Base-by-base conservation (phyloP, 2,113 vertebrate genomes). In the Orientallactaga bullata region DNA sequence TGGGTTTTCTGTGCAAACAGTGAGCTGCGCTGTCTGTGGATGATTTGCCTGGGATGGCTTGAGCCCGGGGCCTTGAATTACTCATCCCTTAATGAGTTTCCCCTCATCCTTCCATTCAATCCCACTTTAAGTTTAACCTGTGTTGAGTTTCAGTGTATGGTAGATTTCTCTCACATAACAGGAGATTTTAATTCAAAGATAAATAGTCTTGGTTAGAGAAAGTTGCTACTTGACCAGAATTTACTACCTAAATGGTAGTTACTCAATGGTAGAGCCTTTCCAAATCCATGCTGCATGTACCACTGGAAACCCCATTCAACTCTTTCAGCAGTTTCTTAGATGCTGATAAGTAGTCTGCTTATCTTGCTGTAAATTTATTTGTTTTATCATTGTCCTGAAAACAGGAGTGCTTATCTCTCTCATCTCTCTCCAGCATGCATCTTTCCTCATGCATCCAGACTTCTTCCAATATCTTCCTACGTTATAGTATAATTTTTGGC, bases 281-380 rank as follows among this genome's bases (percentile, higher is more conserved):
- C 55, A 55, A 16, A 55, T 76, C 37, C 42, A 17, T 42, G 13
- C 4, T 26, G 58, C 17, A 87, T 0, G 51, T 9, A 28, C n/a
- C 15, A 79, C 2, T 28, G 21, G 35, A 26, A 88, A 21, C 51
- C 3, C 23, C 58, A 83, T 89, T 80, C 32, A 80, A 61, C 12
- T 80, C 32, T 84, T 71, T 72, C 55, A 60, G 18, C 28, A 63
- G 4, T 88, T 74, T 90, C 23, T 69, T 87, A 8, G 15, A 15
- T 93, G 65, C 76, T 60, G 85, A 71, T 77, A 76, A 91, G 88
- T 83, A 72, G 32, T 76, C 32, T 63, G n/a, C 55, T 92, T 94
- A 51, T 51, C 51, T 51, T 8, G 51, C 77, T 17, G 30, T 17
- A 69, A 13, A 9, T 77, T 73, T 90, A 42, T 76, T 79, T 80